phyloP scores from a whole-genome alignment of 2,113 vertebrate genomes.

The Dicentrarchus labrax region DNA sequence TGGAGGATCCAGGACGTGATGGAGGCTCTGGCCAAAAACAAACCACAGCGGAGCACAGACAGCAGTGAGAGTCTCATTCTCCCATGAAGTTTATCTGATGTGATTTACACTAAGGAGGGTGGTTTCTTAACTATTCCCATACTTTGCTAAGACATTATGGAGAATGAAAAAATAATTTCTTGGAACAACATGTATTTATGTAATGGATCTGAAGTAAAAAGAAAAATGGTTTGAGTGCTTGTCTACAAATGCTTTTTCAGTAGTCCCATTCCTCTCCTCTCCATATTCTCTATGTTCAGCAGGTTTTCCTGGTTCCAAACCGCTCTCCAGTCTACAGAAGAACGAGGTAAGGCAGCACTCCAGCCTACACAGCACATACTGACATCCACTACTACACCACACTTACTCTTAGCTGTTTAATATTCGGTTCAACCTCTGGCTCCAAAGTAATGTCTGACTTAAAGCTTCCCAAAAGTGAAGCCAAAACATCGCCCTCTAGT shows the following conservation, averaged over 20 bases:
- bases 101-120: background rate
- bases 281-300: background rate
- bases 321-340: conserved; percentile 79
- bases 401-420: background rate
- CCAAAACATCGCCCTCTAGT: too few relatives aligned
- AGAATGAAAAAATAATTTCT: background rate
- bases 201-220: background rate
- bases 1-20: conserved; percentile 99
- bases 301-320: conserved; percentile 73
- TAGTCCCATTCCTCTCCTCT: background rate
- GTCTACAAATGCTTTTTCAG: background rate
- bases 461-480: too few relatives aligned
- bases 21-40: conserved; percentile 94
- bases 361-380: background rate
- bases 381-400: background rate
- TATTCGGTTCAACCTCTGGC: background rate
- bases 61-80: conserved; percentile 43
- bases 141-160: background rate
- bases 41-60: conserved; percentile 85
- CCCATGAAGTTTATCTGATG: background rate
- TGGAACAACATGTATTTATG: background rate
- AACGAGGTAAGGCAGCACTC: conserved; percentile 75
- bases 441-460: background rate
- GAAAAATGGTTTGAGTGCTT: background rate
- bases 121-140: background rate